These are phyloP conservation scores for Dendrolimus kikuchii DNA, from an alignment of 1,140 invertebrate species.

Conservation along the genomic window DNA sequence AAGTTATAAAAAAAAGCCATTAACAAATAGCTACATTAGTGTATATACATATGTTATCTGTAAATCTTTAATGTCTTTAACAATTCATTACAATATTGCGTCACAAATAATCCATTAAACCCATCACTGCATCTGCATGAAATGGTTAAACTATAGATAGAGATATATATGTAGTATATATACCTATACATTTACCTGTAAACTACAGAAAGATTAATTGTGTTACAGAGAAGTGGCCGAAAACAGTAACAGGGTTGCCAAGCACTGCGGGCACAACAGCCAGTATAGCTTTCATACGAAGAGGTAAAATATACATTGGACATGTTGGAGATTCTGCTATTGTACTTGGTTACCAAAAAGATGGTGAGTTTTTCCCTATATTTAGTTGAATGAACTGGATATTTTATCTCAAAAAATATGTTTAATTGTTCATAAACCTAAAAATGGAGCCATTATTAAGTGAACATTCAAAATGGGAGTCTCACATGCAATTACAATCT, in stretches of 20 bases:
- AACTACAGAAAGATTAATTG: slow-evolving; percentile 9
- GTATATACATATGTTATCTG: too few species aligned
- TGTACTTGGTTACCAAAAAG: slow-evolving; percentile 87
- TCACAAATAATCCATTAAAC: too few species aligned
- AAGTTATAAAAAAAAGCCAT: too few species aligned
- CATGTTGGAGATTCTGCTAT: slow-evolving; percentile 98
- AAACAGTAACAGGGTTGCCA: slow-evolving; percentile 91
- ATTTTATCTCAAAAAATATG: too few species aligned
- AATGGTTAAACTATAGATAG: background rate
- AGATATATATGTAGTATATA: slow-evolving; percentile 2
- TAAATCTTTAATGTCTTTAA: too few species aligned
- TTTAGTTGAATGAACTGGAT: background rate
- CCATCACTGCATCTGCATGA: background rate
- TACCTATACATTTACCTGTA: slow-evolving; percentile 1
- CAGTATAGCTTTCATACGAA: slow-evolving; percentile 93
- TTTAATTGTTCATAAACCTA: too few species aligned
- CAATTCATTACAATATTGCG: too few species aligned
- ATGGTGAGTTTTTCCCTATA: slow-evolving; percentile 47
- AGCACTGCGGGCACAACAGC: slow-evolving; percentile 98
- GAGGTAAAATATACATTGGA: slow-evolving; percentile 96
- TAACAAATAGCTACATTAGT: too few species aligned
- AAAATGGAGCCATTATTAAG: too few species aligned
- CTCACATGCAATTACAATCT: background rate
- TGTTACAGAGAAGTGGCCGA: slow-evolving; percentile 92
- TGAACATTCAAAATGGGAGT: too few species aligned